Conservation (phyloP, 2,797 vertebrate genomes). For the Borostomias antarcticus region DNA sequence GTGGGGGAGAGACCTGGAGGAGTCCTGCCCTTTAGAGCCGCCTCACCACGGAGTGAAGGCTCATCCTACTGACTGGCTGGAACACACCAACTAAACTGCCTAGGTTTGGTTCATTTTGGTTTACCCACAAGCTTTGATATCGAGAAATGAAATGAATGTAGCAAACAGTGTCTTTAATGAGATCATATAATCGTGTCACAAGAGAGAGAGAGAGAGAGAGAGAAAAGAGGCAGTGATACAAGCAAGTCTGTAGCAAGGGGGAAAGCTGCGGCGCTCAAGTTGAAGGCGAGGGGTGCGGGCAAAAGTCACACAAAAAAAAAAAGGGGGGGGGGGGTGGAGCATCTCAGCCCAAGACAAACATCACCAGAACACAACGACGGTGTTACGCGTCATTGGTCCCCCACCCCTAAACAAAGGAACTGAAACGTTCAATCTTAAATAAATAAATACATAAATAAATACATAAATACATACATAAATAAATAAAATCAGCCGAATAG, state of each 20-base stretch:
- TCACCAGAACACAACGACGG: constrained; percentile 47
- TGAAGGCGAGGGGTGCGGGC: constrained; percentile 2
- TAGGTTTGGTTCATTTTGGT: too few species aligned
- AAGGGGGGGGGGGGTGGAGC: not conserved
- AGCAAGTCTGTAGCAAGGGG: too few species aligned
- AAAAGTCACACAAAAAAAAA: not conserved
- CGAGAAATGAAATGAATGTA: not conserved
- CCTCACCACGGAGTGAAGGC: too few species aligned
- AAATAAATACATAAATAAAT: too few species aligned
- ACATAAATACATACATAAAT: constrained; percentile 74
- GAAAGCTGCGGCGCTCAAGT: too few species aligned
- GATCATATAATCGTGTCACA: not conserved
- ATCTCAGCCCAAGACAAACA: not conserved
- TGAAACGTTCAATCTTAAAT: too few species aligned
- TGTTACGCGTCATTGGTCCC: constrained; percentile 44
- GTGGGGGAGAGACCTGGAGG: too few species aligned
- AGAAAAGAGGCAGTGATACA: not conserved
- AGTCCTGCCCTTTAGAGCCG: too few species aligned
- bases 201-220: too few species aligned
- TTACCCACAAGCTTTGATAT: not conserved
- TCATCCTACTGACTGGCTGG: too few species aligned
- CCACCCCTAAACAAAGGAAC: constrained; percentile 68
- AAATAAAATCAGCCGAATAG: constrained; percentile 28
- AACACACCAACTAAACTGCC: too few species aligned
- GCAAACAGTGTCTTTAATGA: not conserved